Conservation (phyloP, 2,113 vertebrate genomes). For the Campylorhamphus procurvoides region DNA sequence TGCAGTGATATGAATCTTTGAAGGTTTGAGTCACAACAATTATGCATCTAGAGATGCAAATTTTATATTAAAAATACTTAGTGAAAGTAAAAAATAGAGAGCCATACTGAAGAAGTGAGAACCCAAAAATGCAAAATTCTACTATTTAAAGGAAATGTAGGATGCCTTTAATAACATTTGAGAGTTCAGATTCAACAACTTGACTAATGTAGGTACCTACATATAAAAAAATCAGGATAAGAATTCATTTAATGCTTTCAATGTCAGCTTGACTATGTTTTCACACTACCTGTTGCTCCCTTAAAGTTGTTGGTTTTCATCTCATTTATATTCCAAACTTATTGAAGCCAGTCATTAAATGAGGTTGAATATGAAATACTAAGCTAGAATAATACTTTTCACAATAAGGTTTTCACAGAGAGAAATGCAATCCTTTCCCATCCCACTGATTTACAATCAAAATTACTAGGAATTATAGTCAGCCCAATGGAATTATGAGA, state of each 20-base stretch:
- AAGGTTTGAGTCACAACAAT: slow-evolving; percentile 37
- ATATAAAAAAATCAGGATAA: not conserved
- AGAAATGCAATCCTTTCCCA: not conserved
- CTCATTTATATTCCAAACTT: not conserved
- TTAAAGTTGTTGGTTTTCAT: not conserved
- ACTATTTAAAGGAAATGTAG: slow-evolving; percentile 22
- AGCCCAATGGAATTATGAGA: not conserved
- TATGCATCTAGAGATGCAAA: slow-evolving; percentile 8
- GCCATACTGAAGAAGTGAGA: slow-evolving; percentile 8
- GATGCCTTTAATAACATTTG: not conserved
- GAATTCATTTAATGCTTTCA: not conserved
- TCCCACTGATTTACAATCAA: not conserved
- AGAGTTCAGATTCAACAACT: not conserved
- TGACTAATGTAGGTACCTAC: not conserved
- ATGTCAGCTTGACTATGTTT: not conserved
- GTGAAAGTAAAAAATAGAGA: slow-evolving; percentile 31
- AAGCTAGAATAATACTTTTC: not conserved
- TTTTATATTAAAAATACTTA: slow-evolving; percentile 7
- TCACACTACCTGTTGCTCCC: not conserved
- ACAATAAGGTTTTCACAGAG: not conserved
- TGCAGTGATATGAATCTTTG: not conserved
- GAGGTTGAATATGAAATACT: not conserved
- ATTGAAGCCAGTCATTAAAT: not conserved
- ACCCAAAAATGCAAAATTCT: slow-evolving; percentile 5
- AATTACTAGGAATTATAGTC: not conserved